Base-by-base conservation (phyloP, 2,113 vertebrate species). In the Galemys pyrenaicus region DNA sequence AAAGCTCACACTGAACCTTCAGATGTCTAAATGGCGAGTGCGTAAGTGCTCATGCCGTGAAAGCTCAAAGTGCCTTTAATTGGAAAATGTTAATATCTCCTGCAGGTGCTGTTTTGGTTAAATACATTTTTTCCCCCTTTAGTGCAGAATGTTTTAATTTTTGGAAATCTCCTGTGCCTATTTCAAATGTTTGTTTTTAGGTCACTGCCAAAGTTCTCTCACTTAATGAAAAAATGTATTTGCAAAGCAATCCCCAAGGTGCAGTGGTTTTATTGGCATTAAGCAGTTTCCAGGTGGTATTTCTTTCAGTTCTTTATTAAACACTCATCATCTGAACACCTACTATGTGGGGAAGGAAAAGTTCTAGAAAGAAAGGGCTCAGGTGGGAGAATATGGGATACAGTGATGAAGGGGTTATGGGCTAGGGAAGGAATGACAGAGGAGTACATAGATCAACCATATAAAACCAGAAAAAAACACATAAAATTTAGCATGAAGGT, bases 161-260 rank as follows among this genome's bases (percentile, higher is more conserved):
- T 87, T 78, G 85, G 35, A 94, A 81, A 37, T 60, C 67, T 87
- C 70, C 58, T 49, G 44, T 46, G 70, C 65, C 81, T 65, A 10
- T 90, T 89, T 83, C 49, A 84, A 92, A 73, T 85, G 46, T 87
- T 92, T 94, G 65, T 81, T 95, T 96, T 96, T 71, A 96, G 87
- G 84, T 94, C 80, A 91, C 20, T 81, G 56, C 41, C 32, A 68
- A 74, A 86, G 37, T 92, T 95, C 28, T 84, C 77, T 80, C 75
- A 39, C 26, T 95, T 94, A 75, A 79, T 70, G 64, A 35, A 94
- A 91, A 79, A 70, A 73, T 3, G 30, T 54, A 82, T 85, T 73
- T 89, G 68, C 73, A 67, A 94, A 92, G 46, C 46, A 64, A 77
- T 80, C 32, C 74, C 20, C 2, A 5, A 82, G 35, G n/a, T 70